Evolutionary conservation across 2,113 vertebrate species (phyloP).

Genomic region (Phycodurus eques): DNA sequence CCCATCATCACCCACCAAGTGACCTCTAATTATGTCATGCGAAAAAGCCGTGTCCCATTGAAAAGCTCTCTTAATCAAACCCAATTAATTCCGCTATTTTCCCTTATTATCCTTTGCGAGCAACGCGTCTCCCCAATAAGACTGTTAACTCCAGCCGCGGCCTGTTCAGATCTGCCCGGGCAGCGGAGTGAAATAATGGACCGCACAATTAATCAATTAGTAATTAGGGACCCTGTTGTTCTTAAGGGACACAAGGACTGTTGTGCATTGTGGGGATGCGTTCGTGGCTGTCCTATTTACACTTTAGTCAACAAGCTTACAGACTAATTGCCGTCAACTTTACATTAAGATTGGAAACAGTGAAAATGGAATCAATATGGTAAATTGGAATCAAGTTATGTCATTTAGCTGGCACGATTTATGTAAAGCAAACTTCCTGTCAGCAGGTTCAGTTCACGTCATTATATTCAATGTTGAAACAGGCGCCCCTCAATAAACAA

Average conservation of each 20-base stretch:
- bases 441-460: background rate
- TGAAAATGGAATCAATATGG: background rate
- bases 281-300: background rate
- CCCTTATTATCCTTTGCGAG: slow-evolving; percentile 76
- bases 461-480: background rate
- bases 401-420: background rate
- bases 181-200: slow-evolving; percentile 68
- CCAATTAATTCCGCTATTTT: slow-evolving; percentile 86
- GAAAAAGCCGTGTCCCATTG: slow-evolving; percentile 80
- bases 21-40: slow-evolving; percentile 82
- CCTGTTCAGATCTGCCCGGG: slow-evolving; percentile 60
- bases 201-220: slow-evolving; percentile 80
- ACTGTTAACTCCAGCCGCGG: slow-evolving; percentile 70
- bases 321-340: background rate
- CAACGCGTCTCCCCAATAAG: slow-evolving; percentile 71
- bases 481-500: background rate
- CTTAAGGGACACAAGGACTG: slow-evolving; percentile 62
- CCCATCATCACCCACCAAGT: slow-evolving; percentile 28
- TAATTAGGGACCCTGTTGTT: slow-evolving; percentile 73
- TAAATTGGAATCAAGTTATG: background rate
- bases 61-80: slow-evolving; percentile 81
- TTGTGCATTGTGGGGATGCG: background rate
- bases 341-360: background rate
- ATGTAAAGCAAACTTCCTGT: background rate
- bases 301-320: background rate